Conservation (phyloP, 2,113 vertebrate genomes). For the Centropus bengalensis region DNA sequence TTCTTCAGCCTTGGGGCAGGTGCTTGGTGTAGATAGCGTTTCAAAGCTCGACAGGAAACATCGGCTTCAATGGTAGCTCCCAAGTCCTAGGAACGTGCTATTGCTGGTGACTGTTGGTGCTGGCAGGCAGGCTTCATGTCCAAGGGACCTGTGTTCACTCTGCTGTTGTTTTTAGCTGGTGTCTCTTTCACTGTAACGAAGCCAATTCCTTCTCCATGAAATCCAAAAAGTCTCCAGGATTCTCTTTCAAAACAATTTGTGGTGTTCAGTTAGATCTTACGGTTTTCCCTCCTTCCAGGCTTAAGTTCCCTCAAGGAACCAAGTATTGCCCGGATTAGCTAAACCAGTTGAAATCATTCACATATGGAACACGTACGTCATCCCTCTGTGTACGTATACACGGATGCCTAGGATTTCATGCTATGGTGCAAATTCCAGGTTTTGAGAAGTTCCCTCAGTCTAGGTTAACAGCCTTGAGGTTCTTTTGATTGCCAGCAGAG, state of each 20-base stretch:
- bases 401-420: not conserved
- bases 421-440: not conserved
- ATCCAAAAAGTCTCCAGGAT: not conserved
- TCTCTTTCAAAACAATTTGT: not conserved
- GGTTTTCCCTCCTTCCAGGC: conserved; percentile 7
- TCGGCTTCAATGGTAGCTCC: not conserved
- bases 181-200: not conserved
- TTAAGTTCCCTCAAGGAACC: conserved; percentile 15
- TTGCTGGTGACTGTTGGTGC: not conserved
- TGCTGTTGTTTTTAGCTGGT: not conserved
- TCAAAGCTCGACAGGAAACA: not conserved
- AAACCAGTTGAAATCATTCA: not conserved
- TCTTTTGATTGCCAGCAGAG: not conserved
- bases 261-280: conserved; percentile 3
- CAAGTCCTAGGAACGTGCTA: not conserved
- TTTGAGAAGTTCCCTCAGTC: not conserved
- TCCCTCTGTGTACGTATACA: not conserved
- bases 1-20: not conserved
- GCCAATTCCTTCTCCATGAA: not conserved
- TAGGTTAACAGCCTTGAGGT: not conserved
- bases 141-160: not conserved
- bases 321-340: conserved; percentile 5
- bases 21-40: not conserved
- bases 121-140: not conserved
- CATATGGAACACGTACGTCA: not conserved